Evolutionary conservation across 2,888 invertebrate genomes (phyloP).

Genomic region (Mantis religiosa): DNA sequence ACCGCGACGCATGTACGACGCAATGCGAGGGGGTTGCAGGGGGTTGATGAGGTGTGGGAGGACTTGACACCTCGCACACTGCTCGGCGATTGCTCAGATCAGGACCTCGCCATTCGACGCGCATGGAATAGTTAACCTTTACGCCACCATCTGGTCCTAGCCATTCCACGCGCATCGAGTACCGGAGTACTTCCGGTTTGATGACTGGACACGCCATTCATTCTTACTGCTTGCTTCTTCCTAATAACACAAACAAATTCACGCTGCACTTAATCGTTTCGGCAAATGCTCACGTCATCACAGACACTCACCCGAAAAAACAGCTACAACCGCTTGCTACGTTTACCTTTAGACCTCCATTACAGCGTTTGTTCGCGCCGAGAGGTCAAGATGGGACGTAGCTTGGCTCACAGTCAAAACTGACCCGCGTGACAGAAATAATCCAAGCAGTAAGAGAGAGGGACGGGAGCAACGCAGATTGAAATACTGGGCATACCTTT

Average conservation of each 20-base stretch:
- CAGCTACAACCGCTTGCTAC: not conserved
- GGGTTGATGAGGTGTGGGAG: constrained; percentile 34
- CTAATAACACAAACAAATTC: not conserved
- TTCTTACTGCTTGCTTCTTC: not conserved
- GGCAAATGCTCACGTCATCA: not conserved
- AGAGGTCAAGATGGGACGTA: not conserved
- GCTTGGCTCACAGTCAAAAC: not conserved
- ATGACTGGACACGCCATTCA: constrained; percentile 26
- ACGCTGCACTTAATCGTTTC: not conserved
- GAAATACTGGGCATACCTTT: not conserved
- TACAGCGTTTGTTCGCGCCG: not conserved
- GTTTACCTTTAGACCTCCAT: not conserved
- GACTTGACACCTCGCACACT: constrained; percentile 32
- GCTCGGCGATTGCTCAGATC: constrained; percentile 24
- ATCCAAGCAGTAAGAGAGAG: not conserved
- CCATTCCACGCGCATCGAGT: constrained; percentile 33
- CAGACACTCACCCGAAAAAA: not conserved
- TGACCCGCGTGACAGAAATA: not conserved
- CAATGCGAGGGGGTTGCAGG: constrained; percentile 38
- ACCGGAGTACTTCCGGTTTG: not conserved
- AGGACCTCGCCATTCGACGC: constrained; percentile 22
- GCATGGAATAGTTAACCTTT: constrained; percentile 29
- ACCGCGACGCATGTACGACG: constrained; percentile 37
- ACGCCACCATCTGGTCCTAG: constrained; percentile 30
- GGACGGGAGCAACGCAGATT: not conserved